Evolutionary conservation across 2,797 vertebrate species (phyloP), one percentile per base, ranked within the genome.

Genomic region (Danio kyathit): DNA sequence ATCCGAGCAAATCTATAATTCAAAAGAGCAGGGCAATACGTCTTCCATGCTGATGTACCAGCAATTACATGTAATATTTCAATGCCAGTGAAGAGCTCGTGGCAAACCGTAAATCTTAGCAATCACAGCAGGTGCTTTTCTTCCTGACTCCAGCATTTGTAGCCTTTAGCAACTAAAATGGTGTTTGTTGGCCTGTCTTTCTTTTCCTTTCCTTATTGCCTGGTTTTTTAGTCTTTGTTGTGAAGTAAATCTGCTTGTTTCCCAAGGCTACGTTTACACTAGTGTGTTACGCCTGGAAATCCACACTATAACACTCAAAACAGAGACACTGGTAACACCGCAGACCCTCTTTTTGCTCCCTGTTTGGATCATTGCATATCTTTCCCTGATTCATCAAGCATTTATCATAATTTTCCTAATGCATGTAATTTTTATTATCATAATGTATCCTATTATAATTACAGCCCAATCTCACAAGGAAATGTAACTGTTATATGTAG

Each of bases 41-140:
- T 74, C 83, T 85, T 67, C 72, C 66, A 9, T 81, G 79, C 81
- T 17, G 44, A 87, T 29, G 12, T 81, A 84, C 66, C 75, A 81
- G 76, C 73, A 88, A 83, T 87, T 87, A 84, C 76, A 85, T 85
- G 76, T 78, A 67, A 85, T 84, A 84, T 38, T 13, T 86, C 56
- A 83, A 29, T 63, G 8, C 46, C 81, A 61, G 71, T 71, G 54
- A 83, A 73, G 74, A 81, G 76, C 84, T 83, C 66, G 75, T 19
- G 61, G 83, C 7, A 57, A 82, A 85, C 76, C 75, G 79, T 81
- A 85, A 63, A 84, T 88, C 83, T 87, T 80, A 80, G 75, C 85
- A 85, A 71, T 81, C 74, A 56, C 67, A 66, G 73, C 66, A 38
- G 7, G 72, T 57, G 72, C 38, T 29, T 49, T 84, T 74, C 74